A percentile compares a stretch with the other conserved stretches of the same genome.
Conservation (phyloP, 2,113 vertebrate genomes). For the Myiopsitta monachus region DNA sequence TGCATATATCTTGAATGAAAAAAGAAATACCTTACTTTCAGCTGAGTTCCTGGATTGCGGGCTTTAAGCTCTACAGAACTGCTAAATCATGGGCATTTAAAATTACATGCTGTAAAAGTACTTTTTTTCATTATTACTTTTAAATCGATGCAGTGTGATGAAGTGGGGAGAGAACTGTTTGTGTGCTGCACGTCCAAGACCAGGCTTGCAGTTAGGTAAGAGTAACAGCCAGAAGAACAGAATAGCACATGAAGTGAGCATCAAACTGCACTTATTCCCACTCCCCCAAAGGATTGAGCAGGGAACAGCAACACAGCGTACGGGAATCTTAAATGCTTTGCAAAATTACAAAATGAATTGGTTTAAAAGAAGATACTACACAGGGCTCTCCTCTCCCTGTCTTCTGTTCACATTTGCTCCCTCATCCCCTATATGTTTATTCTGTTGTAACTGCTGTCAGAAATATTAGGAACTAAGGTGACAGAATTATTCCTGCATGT, state of each 20-base stretch:
- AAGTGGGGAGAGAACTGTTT: not conserved
- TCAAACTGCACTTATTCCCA: not conserved
- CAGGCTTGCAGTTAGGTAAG: not conserved
- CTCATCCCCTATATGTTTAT: slow-evolving; percentile 21
- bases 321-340: slow-evolving; percentile 18
- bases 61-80: not conserved
- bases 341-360: not conserved
- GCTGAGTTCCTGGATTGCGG: not conserved
- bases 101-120: not conserved
- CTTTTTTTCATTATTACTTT: not conserved
- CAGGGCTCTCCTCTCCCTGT: not conserved
- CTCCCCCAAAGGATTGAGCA: not conserved
- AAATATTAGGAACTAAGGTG: slow-evolving; percentile 12
- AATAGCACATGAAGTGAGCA: not conserved
- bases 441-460: slow-evolving; percentile 2
- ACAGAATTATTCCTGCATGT: slow-evolving; percentile 6
- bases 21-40: not conserved
- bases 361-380: not conserved
- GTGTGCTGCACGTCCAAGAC: not conserved
- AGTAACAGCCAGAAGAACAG: not conserved
- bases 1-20: not conserved
- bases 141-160: not conserved
- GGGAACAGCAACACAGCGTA: not conserved
- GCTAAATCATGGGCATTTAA: not conserved
- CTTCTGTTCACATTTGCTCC: not conserved